Conservation (phyloP, 2,888 invertebrate species). For the Malthinus flaveolus region DNA sequence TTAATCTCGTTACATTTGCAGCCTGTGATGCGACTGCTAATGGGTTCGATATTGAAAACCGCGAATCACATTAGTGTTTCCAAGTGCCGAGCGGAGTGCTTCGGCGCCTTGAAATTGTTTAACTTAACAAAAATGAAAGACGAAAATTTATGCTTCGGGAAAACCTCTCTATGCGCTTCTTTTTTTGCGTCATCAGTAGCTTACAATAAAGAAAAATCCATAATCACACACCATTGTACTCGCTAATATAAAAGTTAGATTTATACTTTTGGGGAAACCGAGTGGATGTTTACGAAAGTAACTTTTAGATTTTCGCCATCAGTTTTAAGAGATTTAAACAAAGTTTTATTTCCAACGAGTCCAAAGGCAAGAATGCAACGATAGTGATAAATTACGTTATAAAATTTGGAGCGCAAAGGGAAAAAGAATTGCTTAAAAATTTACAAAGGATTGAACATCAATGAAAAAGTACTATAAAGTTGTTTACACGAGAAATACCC, state of each 20-base stretch:
- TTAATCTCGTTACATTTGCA: constrained; percentile 46
- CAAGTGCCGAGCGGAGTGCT: constrained; percentile 44
- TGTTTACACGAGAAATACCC: constrained; percentile 1
- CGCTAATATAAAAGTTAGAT: constrained; percentile 13
- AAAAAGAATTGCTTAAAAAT: too few species aligned
- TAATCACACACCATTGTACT: constrained; percentile 11
- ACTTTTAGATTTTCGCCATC: too few species aligned
- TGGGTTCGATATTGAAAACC: constrained; percentile 48
- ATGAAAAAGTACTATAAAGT: neutral
- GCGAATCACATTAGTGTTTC: constrained; percentile 51
- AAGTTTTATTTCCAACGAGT: too few species aligned
- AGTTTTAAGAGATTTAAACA: too few species aligned
- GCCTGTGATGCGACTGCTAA: constrained; percentile 48
- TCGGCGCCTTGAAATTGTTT: constrained; percentile 29
- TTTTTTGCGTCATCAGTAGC: neutral
- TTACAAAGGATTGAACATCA: too few species aligned
- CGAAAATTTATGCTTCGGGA: constrained; percentile 1
- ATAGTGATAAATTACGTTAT: too few species aligned
- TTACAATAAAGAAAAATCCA: constrained; percentile 2
- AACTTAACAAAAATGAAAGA: constrained; percentile 24
- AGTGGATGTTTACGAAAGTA: neutral
- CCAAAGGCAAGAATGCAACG: too few species aligned
- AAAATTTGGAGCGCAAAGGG: too few species aligned
- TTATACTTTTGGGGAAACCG: constrained; percentile 13
- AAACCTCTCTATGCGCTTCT: neutral